phyloP scores from a whole-genome alignment of 2,113 vertebrate species.

The Thymallus thymallus region DNA sequence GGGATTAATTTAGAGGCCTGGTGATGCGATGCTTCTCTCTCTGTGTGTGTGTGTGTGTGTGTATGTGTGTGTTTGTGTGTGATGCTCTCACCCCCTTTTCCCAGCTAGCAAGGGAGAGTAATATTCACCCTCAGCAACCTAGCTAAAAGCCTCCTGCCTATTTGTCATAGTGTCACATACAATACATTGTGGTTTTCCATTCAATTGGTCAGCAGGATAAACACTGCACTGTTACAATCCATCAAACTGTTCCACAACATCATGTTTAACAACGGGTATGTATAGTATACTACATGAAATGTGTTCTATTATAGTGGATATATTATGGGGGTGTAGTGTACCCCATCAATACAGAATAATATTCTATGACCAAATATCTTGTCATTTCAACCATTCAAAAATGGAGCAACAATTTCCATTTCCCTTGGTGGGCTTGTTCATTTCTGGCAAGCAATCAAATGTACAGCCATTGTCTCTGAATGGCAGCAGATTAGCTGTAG shows the following conservation, averaged over 20 bases:
- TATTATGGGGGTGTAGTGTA: no score
- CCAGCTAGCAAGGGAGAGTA: not conserved
- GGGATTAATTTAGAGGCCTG: conserved; percentile 26
- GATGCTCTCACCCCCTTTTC: not conserved
- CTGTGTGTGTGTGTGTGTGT: conserved; percentile 40
- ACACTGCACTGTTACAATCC: not conserved
- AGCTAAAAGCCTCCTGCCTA: not conserved
- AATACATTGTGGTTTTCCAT: not conserved
- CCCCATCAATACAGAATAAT: not conserved
- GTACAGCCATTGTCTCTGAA: not conserved
- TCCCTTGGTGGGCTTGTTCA: not conserved
- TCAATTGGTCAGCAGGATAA: not conserved
- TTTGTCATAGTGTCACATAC: not conserved
- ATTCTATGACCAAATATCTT: not conserved
- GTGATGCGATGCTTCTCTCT: conserved; percentile 31
- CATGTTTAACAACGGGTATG: no score
- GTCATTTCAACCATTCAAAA: not conserved
- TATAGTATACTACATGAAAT: no score
- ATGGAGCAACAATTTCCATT: not conserved
- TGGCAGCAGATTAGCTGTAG: no score
- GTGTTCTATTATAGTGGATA: no score
- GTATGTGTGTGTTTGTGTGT: conserved; percentile 39
- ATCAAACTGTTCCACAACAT: not conserved
- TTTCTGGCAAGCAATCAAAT: not conserved
- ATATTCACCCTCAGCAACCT: not conserved